Conservation (phyloP, 2,113 vertebrate species). For the Apodemus sylvaticus region DNA sequence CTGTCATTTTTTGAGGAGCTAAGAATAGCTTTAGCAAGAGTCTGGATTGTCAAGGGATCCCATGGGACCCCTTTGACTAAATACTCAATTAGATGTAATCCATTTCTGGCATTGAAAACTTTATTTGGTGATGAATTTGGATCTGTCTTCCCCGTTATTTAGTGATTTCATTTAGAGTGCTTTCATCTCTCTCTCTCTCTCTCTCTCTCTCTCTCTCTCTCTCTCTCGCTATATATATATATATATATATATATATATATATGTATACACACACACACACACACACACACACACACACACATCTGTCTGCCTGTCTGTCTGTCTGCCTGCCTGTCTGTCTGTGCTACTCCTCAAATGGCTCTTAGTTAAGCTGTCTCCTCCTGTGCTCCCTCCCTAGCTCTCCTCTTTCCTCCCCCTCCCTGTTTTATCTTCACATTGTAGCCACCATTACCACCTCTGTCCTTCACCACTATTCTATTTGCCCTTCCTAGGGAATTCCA, state of each 20-base stretch:
- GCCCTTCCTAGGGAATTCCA: background rate
- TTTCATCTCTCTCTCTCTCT: background rate
- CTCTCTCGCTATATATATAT: no score
- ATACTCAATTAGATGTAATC: background rate
- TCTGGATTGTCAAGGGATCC: background rate
- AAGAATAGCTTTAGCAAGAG: background rate
- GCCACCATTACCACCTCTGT: background rate
- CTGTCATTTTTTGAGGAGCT: background rate
- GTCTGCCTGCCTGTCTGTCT: no score
- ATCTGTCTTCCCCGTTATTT: background rate
- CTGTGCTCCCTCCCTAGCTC: background rate
- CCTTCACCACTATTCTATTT: background rate
- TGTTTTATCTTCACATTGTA: background rate
- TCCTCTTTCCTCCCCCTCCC: no score
- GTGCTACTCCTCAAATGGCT: background rate
- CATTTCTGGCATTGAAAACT: background rate
- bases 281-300: no score
- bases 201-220: no score
- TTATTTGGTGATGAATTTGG: background rate
- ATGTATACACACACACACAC: no score
- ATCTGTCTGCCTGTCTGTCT: no score
- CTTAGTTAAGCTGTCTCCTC: background rate
- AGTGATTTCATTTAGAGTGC: background rate
- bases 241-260: no score
- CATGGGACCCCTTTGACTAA: background rate